These are phyloP conservation scores for Paralvinella palmiformis DNA, from an alignment of 1,140 invertebrate genomes.

Conservation along the genomic window DNA sequence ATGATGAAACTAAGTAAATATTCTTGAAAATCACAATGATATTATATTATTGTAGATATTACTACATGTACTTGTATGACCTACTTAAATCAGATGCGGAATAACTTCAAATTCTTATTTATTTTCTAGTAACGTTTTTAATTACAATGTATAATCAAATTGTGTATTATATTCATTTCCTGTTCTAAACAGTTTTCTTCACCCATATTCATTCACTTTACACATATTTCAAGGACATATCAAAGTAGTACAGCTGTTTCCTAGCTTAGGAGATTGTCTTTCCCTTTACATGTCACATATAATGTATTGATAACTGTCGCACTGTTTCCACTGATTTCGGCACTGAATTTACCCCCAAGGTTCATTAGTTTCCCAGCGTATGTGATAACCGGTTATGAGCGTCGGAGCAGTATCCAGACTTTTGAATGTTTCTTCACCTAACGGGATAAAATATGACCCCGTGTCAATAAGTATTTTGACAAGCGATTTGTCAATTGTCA, in stretches of 20 bases:
- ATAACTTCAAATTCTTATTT: no score
- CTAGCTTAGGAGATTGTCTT: constrained; percentile 3
- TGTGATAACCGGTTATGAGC: not conserved
- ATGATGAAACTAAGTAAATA: no score
- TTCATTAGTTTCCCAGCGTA: not conserved
- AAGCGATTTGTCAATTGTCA: not conserved
- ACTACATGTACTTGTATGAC: no score
- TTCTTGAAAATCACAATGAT: no score
- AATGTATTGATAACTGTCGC: constrained; percentile 2
- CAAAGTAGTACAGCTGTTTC: constrained; percentile 1
- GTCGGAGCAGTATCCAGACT: not conserved
- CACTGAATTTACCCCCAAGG: not conserved
- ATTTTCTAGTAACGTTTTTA: no score
- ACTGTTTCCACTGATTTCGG: not conserved
- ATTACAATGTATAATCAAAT: no score
- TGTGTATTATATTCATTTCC: no score
- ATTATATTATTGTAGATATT: no score
- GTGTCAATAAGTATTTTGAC: not conserved
- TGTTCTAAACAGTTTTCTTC: not conserved
- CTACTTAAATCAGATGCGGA: no score
- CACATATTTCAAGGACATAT: constrained; percentile 1
- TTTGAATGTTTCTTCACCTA: not conserved
- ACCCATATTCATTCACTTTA: not conserved
- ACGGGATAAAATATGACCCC: not conserved
- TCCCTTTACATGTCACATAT: not conserved